Base-by-base conservation (phyloP, 1,140 invertebrate species). In the Pygmarrhopalites habei region DNA sequence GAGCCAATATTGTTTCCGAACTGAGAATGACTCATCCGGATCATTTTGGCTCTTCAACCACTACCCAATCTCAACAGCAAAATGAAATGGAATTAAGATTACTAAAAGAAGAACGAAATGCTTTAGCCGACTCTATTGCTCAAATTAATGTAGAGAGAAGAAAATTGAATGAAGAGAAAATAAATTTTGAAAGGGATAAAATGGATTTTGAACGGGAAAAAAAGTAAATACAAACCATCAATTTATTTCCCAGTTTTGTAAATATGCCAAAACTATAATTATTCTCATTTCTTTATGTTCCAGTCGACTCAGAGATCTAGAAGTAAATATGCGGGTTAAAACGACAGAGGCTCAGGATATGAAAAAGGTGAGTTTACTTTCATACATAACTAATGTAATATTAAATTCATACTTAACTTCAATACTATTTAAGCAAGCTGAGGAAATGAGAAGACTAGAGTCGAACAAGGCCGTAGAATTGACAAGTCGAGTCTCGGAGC, bases 51-150 rank as follows among this genome's bases (percentile, higher is more conserved):
- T 7, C 32, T 35, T 5, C 32, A 5, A 35, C 5, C 15, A 35
- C 44, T 46, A 21, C 19, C 44, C 44, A 46, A n/a, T 5, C 2
- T 32, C 35, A 58, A 26, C 32, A 43, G 14, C 65, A 67, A 58
- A 57, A 43, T 61, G 68, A 69, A 66, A 58, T 69, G 58, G 68
- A 70, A 25, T 44, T 63, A 21, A 70, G 65, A 46, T 32, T 70
- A 44, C 29, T 67, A 0, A 21, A 55, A 17, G 68, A 70, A 35
- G 68, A 70, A 32, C 25, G 68, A 30, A 64, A 65, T 39, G 21
- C 65, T 5, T 14, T 70, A 21, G 58, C 62, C 12, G 68, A 67
- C 32, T 62, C 65, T 0, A 67, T 70, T 10, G 62, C 65, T 17
- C 59, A 70, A 57, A 55, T 70, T 4, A 66, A 67, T 26, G 68